Conservation (phyloP, 2,888 invertebrate species). For the Cephus pulcher region DNA sequence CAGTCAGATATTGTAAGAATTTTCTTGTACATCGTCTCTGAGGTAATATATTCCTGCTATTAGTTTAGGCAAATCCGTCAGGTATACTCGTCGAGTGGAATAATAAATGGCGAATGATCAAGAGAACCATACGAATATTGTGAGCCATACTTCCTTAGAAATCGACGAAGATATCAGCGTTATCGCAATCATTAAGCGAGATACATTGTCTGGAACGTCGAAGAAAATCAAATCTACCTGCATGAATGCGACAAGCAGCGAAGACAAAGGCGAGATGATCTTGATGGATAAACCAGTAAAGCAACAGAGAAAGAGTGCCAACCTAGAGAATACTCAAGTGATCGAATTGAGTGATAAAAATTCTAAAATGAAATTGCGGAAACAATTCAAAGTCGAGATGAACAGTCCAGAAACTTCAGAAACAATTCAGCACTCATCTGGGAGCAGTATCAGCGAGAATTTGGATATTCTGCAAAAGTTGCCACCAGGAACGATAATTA, state of each 20-base stretch:
- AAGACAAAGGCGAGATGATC: not conserved
- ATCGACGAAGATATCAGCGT: slow-evolving; percentile 30
- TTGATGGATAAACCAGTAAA: not conserved
- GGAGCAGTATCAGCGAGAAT: slow-evolving; percentile 15
- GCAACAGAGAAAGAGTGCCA: not conserved
- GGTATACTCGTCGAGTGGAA: not conserved
- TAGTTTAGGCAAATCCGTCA: not conserved
- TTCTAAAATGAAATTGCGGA: slow-evolving; percentile 44
- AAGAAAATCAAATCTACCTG: not conserved
- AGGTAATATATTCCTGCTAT: not conserved
- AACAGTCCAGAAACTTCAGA: slow-evolving; percentile 13
- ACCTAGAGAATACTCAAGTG: slow-evolving; percentile 24
- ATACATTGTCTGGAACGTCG: slow-evolving; percentile 6
- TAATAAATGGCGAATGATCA: not conserved
- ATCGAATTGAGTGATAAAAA: slow-evolving; percentile 44
- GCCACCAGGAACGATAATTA: slow-evolving; percentile 44
- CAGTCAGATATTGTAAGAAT: not conserved
- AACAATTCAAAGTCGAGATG: slow-evolving; percentile 35
- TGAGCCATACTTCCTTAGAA: not conserved
- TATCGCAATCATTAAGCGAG: slow-evolving; percentile 29
- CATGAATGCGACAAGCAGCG: not conserved
- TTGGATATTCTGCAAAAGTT: slow-evolving; percentile 42
- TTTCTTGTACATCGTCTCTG: not conserved
- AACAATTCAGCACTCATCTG: slow-evolving; percentile 7
- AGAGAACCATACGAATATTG: not conserved